These are phyloP conservation scores for Drosophila lacteicornis DNA, from an alignment of 1,140 invertebrate species.

Conservation along the genomic window DNA sequence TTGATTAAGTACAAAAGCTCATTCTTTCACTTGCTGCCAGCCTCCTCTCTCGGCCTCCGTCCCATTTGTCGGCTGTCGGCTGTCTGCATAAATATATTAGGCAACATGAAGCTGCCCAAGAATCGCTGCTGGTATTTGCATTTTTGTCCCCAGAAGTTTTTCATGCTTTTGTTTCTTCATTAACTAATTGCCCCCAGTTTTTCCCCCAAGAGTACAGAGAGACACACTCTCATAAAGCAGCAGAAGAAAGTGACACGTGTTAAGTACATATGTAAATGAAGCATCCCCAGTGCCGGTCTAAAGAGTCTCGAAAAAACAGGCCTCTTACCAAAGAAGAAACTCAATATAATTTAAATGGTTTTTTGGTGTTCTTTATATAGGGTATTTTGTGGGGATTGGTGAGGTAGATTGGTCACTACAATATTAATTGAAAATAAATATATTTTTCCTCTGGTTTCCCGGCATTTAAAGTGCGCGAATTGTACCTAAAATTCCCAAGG, in stretches of 20 bases:
- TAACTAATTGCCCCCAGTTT: slow-evolving; percentile 65
- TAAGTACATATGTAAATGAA: slow-evolving; percentile 75
- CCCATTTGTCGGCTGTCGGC: slow-evolving; percentile 26
- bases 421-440: too few relatives aligned
- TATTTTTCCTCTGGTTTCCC: background rate
- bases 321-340: slow-evolving; percentile 42
- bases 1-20: slow-evolving; percentile 66
- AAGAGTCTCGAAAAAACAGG: slow-evolving; percentile 40
- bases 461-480: background rate
- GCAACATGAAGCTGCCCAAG: slow-evolving; percentile 19
- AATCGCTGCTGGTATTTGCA: slow-evolving; percentile 34
- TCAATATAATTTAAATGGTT: slow-evolving; percentile 73
- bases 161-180: slow-evolving; percentile 63
- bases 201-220: slow-evolving; percentile 6
- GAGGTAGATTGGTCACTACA: background rate
- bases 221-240: slow-evolving; percentile 11
- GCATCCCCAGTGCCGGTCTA: slow-evolving; percentile 26
- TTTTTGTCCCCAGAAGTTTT: slow-evolving; percentile 31
- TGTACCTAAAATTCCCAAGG: background rate
- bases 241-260: slow-evolving; percentile 54
- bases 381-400: background rate
- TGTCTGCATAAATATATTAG: slow-evolving; percentile 46
- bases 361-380: slow-evolving; percentile 48
- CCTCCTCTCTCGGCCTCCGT: background rate
- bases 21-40: slow-evolving; percentile 29